These are phyloP conservation scores for Rotaria socialis DNA, from an alignment of 2,888 invertebrate genomes.

Conservation along the genomic window DNA sequence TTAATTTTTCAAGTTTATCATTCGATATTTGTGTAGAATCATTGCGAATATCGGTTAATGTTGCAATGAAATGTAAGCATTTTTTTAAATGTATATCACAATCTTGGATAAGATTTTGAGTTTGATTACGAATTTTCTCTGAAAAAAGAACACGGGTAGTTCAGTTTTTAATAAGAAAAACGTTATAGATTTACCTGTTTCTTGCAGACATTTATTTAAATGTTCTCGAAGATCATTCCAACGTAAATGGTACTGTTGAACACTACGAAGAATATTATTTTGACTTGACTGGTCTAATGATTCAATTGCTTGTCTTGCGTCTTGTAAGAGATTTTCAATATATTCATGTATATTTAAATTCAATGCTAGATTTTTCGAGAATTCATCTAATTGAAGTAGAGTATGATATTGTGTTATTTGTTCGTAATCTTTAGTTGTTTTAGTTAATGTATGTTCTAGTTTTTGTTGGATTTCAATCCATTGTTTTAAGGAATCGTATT, in stretches of 20 bases:
- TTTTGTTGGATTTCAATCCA: neutral
- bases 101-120: neutral
- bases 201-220: neutral
- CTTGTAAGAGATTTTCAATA: neutral
- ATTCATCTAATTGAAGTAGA: neutral
- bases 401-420: neutral
- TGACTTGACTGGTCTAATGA: neutral
- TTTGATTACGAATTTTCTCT: neutral
- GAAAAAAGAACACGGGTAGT: neutral
- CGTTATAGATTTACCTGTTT: neutral
- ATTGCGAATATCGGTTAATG: neutral
- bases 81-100: neutral
- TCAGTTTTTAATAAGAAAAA: neutral
- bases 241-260: neutral
- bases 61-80: neutral
- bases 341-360: neutral
- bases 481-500: slow-evolving; percentile 1
- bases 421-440: neutral
- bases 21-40: neutral
- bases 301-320: neutral
- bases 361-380: neutral
- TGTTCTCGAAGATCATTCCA: neutral
- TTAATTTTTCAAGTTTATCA: neutral
- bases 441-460: neutral
- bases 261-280: neutral